Evolutionary conservation across 1,140 invertebrate genomes (phyloP).

Genomic region (Portunus trituberculatus): DNA sequence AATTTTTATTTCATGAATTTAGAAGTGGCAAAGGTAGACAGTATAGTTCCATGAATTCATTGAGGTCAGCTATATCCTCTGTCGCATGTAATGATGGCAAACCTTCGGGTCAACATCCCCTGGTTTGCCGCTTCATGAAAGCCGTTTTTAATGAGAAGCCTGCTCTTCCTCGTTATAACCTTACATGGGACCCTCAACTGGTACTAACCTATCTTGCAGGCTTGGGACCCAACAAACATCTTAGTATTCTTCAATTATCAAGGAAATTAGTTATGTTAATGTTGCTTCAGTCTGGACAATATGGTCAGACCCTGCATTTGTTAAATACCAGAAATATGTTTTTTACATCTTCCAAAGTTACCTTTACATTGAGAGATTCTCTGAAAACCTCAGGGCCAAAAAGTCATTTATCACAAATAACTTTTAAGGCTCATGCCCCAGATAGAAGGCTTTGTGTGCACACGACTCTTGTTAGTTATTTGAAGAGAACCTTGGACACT

Average conservation of each 20-base stretch:
- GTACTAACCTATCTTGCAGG: not conserved
- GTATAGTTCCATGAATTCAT: not conserved
- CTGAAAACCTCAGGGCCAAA: not conserved
- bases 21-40: not conserved
- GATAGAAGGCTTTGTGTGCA: too few species aligned
- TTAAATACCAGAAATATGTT: not conserved
- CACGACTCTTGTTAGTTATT: too few species aligned
- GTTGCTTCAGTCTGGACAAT: not conserved
- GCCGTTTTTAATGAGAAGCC: too few species aligned
- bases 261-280: constrained; percentile 19
- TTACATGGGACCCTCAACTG: too few species aligned
- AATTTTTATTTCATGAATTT: not conserved
- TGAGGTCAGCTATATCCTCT: not conserved
- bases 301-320: too few species aligned
- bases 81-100: not conserved
- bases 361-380: not conserved
- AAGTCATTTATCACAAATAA: not conserved
- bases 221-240: not conserved
- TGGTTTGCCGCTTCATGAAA: too few species aligned
- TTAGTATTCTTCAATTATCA: not conserved
- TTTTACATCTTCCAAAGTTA: constrained; percentile 30
- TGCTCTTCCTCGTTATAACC: too few species aligned
- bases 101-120: too few species aligned
- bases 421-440: too few species aligned
- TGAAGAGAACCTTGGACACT: too few species aligned